Percentiles rank a stretch among this genome's conserved stretches.
Evolutionary conservation across 2,888 invertebrate genomes (phyloP).

Genomic region (Biston betularia): DNA sequence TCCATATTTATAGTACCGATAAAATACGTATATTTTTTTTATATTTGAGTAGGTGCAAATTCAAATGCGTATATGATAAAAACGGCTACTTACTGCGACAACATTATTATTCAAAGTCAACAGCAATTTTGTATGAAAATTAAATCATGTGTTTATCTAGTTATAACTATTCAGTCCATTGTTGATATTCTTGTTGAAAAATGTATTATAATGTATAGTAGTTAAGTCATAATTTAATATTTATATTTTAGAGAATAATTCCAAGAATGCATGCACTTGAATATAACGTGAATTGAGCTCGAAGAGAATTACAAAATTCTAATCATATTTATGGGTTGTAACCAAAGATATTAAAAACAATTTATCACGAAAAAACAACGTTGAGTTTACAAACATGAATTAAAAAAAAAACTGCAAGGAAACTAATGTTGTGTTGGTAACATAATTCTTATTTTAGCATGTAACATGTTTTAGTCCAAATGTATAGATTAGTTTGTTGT

Average conservation of each 20-base stretch:
- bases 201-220: slow-evolving; percentile 74
- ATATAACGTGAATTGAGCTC: slow-evolving; percentile 22
- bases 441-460: too few relatives aligned
- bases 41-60: too few relatives aligned
- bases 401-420: neutral
- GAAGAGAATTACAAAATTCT: slow-evolving; percentile 1
- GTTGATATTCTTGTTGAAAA: slow-evolving; percentile 86
- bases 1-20: too few relatives aligned
- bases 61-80: neutral
- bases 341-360: neutral
- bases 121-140: slow-evolving; percentile 40
- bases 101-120: slow-evolving; percentile 5
- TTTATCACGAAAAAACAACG: neutral
- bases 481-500: too few relatives aligned
- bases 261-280: slow-evolving; percentile 26
- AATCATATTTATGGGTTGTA: neutral
- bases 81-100: too few relatives aligned
- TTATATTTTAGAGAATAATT: slow-evolving; percentile 33
- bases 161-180: slow-evolving; percentile 81
- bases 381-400: too few relatives aligned
- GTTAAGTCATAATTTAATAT: slow-evolving; percentile 35
- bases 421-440: neutral
- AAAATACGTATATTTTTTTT: too few relatives aligned
- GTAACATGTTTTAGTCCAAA: too few relatives aligned
- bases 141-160: slow-evolving; percentile 71